Evolutionary conservation across 2,888 invertebrate species (phyloP).

Genomic region (Lordiphosa fenestrarum): DNA sequence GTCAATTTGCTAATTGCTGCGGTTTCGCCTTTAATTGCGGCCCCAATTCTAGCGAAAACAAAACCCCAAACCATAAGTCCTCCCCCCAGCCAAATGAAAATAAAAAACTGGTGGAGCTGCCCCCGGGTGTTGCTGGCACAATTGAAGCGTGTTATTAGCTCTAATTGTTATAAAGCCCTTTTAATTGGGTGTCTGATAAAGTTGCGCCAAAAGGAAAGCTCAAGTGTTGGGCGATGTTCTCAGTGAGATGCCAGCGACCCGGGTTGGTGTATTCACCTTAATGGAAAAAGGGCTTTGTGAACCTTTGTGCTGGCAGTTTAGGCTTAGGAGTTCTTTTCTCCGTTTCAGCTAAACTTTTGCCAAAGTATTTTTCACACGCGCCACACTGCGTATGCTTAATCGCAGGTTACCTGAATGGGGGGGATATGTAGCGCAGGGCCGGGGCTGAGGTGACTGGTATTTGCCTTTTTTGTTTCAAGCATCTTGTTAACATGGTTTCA

Average conservation of each 20-base stretch:
- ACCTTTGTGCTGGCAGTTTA: constrained; percentile 26
- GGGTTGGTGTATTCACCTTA: constrained; percentile 38
- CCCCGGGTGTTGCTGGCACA: constrained; percentile 57
- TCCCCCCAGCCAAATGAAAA: constrained; percentile 5
- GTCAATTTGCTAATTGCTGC: constrained; percentile 72
- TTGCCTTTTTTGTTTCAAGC: constrained; percentile 56
- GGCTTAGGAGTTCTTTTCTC: constrained; percentile 38
- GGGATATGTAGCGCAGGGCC: neutral
- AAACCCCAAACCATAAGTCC: constrained; percentile 47
- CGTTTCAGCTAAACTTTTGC: constrained; percentile 42
- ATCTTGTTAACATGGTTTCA: constrained; percentile 63
- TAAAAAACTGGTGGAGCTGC: constrained; percentile 25
- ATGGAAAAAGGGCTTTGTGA: constrained; percentile 52
- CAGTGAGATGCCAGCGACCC: constrained; percentile 25
- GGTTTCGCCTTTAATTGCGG: constrained; percentile 64
- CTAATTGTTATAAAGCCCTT: constrained; percentile 72
- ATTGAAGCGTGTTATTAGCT: constrained; percentile 72
- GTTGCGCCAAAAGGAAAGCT: constrained; percentile 54
- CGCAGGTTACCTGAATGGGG: constrained; percentile 20
- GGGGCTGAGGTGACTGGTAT: constrained; percentile 7
- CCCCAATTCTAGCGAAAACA: constrained; percentile 53
- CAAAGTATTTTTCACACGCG: constrained; percentile 61
- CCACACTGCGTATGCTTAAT: constrained; percentile 61
- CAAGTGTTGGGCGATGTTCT: constrained; percentile 23
- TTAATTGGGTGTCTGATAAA: constrained; percentile 72